These are phyloP conservation scores for Apogon talboti DNA, from an alignment of 2,797 vertebrate genomes.

Conservation along the genomic window DNA sequence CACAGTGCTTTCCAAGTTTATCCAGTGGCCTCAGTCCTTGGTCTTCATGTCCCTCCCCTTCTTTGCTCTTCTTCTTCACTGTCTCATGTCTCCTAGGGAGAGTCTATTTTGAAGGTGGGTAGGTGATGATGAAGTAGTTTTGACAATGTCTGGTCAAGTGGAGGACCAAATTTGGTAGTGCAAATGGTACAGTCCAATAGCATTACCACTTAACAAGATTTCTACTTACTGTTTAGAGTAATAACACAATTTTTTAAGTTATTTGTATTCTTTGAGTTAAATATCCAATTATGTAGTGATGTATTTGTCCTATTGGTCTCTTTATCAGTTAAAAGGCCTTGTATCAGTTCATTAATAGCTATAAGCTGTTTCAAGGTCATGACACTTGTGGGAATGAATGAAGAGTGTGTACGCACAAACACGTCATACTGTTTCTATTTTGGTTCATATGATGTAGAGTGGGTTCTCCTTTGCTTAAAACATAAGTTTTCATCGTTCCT, in stretches of 20 bases:
- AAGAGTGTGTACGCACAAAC: slow-evolving; percentile 8
- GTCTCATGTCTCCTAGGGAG: slow-evolving; percentile 28
- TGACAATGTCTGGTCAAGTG: slow-evolving; percentile 38
- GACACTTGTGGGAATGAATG: slow-evolving; percentile 37
- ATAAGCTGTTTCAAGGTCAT: background rate
- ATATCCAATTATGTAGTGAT: background rate
- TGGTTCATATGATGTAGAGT: background rate
- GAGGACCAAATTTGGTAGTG: slow-evolving; percentile 66
- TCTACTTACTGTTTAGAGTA: slow-evolving; percentile 2
- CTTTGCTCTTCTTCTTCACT: slow-evolving; percentile 13
- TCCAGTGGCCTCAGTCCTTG: slow-evolving; percentile 4
- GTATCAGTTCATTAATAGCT: background rate
- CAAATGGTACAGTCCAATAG: slow-evolving; percentile 24
- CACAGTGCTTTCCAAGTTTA: slow-evolving; percentile 28
- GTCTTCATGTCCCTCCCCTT: background rate
- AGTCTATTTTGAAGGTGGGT: slow-evolving; percentile 39
- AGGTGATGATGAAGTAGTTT: slow-evolving; percentile 45
- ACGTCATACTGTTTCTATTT: slow-evolving; percentile 50
- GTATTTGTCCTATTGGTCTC: background rate
- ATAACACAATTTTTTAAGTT: background rate
- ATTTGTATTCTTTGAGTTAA: background rate
- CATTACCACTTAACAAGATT: slow-evolving; percentile 14
- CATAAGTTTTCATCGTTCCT: slow-evolving; percentile 31
- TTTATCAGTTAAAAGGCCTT: background rate
- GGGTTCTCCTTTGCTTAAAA: slow-evolving; percentile 58